Percentiles rank a stretch among this genome's conserved stretches.
Conservation (phyloP, 1,140 invertebrate genomes). For the Lucilia cuprina region DNA sequence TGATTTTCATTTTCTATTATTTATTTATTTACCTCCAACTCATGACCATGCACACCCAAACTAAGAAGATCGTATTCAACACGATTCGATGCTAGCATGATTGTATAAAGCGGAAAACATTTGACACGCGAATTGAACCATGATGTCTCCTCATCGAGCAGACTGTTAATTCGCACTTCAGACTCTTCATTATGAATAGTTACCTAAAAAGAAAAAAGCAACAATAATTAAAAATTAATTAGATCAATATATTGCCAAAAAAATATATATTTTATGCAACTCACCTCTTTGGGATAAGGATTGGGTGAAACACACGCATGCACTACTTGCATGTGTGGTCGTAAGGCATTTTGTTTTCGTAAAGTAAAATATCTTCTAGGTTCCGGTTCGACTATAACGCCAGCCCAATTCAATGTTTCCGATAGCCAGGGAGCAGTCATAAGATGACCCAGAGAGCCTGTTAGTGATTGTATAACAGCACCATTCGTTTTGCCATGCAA, state of each 20-base stretch:
- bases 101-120: constrained; percentile 83
- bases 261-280: neutral
- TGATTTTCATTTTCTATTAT: neutral
- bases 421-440: constrained; percentile 70
- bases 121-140: constrained; percentile 72
- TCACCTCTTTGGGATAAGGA: constrained; percentile 76
- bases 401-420: constrained; percentile 74
- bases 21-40: constrained; percentile 62
- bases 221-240: constrained; percentile 26
- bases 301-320: constrained; percentile 79
- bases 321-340: constrained; percentile 68
- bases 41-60: constrained; percentile 72
- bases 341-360: constrained; percentile 65
- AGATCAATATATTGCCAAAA: neutral
- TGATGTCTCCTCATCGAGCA: constrained; percentile 64
- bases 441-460: constrained; percentile 61
- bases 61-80: constrained; percentile 75
- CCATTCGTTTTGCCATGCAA: constrained; percentile 65
- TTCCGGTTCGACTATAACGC: constrained; percentile 77
- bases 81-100: constrained; percentile 78
- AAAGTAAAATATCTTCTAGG: constrained; percentile 73
- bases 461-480: constrained; percentile 66
- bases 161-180: constrained; percentile 67
- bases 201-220: constrained; percentile 61
- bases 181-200: constrained; percentile 70